Conservation (phyloP, 2,888 invertebrate species). For the Apamea anceps region DNA sequence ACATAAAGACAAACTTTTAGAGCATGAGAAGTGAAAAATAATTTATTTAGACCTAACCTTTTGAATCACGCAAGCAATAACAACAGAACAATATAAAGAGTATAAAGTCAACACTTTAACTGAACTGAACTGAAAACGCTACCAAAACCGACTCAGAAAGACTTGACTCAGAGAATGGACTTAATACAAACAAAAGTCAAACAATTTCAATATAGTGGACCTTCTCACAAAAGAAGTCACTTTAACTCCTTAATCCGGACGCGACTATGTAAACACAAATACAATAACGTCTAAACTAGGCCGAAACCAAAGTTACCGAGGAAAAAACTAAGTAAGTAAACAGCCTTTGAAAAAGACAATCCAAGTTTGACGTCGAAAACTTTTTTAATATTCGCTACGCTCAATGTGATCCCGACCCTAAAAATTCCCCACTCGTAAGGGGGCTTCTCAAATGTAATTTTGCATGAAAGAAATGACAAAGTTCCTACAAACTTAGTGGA, state of each 20-base stretch:
- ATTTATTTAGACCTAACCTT: neutral
- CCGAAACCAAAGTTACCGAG: constrained; percentile 63
- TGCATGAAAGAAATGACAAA: constrained; percentile 88
- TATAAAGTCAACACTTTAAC: neutral
- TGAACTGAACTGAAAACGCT: too few species aligned
- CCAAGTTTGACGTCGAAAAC: constrained; percentile 85
- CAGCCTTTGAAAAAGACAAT: constrained; percentile 88
- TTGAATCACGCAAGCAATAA: neutral
- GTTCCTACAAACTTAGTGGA: constrained; percentile 80
- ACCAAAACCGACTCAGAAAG: too few species aligned
- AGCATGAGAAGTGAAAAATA: neutral
- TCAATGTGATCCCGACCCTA: constrained; percentile 85
- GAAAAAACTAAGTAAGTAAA: constrained; percentile 77
- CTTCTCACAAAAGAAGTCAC: constrained; percentile 37
- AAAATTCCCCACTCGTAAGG: constrained; percentile 82
- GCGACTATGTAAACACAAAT: constrained; percentile 60
- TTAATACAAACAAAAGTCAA: constrained; percentile 15
- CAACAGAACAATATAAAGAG: neutral
- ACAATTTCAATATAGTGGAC: constrained; percentile 38
- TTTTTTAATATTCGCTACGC: constrained; percentile 90
- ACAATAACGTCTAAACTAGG: constrained; percentile 64
- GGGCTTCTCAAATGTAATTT: constrained; percentile 86
- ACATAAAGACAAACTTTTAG: too few species aligned
- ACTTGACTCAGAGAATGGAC: neutral
- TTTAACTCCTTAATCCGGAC: constrained; percentile 46